These are phyloP conservation scores for Sapajus apella DNA, from an alignment of 2,113 vertebrate genomes.

Conservation along the genomic window DNA sequence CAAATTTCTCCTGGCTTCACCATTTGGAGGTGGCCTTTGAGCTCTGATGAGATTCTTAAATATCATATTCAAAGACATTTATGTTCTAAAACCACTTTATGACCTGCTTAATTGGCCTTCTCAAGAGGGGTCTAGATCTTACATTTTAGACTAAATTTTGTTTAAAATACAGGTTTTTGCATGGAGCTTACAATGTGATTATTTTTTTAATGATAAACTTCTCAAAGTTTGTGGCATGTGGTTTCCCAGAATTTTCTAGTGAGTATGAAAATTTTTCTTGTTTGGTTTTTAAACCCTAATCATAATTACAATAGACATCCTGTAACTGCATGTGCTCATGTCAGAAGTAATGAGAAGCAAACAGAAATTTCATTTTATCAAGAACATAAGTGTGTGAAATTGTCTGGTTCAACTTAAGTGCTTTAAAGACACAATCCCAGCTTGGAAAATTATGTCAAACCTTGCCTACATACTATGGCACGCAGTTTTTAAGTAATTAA, in stretches of 20 bases:
- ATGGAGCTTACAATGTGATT: background rate
- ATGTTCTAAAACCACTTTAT: background rate
- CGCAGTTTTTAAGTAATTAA: background rate
- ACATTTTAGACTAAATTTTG: background rate
- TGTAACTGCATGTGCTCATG: background rate
- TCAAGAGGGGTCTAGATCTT: background rate
- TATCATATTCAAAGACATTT: background rate
- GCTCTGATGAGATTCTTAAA: background rate
- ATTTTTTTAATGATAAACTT: background rate
- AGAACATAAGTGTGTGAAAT: background rate
- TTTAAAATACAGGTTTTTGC: background rate
- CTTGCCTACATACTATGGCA: background rate
- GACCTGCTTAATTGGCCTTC: background rate
- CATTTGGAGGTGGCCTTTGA: background rate
- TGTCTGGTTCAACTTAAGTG: background rate
- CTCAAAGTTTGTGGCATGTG: background rate
- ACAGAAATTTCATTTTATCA: conserved; percentile 18
- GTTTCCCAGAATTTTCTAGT: conserved; percentile 22
- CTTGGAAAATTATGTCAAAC: background rate
- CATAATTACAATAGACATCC: conserved; percentile 48
- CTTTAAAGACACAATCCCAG: conserved; percentile 6
- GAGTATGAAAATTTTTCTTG: conserved; percentile 24
- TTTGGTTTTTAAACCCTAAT: conserved; percentile 39
- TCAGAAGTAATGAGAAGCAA: conserved; percentile 52
- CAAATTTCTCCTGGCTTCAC: background rate